Evolutionary conservation across 30 jellyfish, hydroid and myxozoan species (phyloP), one percentile per base, ranked within the genome.

Genomic region (Catostylus mosaicus): DNA sequence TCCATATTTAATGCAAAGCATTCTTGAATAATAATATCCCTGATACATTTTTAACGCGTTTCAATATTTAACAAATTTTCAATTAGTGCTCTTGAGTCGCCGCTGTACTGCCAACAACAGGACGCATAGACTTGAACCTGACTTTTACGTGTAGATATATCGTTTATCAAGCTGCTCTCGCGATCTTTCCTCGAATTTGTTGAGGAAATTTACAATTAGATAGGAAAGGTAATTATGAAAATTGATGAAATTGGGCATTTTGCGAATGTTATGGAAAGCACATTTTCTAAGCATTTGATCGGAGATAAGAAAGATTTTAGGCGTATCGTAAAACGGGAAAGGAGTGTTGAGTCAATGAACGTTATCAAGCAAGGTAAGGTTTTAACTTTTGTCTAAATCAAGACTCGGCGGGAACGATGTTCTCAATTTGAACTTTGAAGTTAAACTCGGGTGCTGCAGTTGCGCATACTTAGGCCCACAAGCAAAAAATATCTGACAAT

Each of bases 1-100:
- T 85, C 83, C 95, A 85, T 85, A 85, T 85, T 85, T 85, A 85
- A 85, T 85, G 95, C 78, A 43, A 32, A 24, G 75, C 95, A 60
- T 85, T 74, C 95, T 73, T 85, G 37, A 85, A 85, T 85, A 73
- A 69, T 85, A 75, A 85, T 37, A 64, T 74, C 79, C 80, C 95
- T 74, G 84, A 64, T 85, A 85, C 95, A 85, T 85, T 85, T 85
- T 85, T 85, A 85, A 85, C 91, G 84, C 60, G 35, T 35, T 81
- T 66, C 77, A 45, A 47, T 81, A 81, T 69, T 62, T 69, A 81
- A 67, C 77, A 73, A 45, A 68, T 66, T 66, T 60, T 24, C 59
- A 52, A 33, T 38, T 37, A 75, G 67, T 67, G 32, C 40, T 75
- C 24, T 40, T 6, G 83, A 40, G 37, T 70, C 47, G 30, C 30